Base-by-base conservation (phyloP, 2,113 vertebrate species). In the Saguinus imperator region DNA sequence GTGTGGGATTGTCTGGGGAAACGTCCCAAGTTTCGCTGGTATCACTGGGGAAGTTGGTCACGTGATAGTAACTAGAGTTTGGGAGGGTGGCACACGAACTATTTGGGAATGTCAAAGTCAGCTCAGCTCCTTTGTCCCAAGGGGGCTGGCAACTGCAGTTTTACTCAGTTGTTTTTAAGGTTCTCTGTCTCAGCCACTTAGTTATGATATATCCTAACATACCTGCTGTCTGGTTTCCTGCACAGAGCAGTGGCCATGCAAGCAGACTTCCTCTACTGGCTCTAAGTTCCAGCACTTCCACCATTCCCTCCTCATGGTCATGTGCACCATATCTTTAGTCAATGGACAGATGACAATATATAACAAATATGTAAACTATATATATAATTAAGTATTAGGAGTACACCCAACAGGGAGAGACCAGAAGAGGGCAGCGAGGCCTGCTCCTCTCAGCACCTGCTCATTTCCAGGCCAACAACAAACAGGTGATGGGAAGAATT, bases 21-120 rank as follows among this genome's bases (percentile, higher is more conserved):
- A 32, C 3, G 4, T 29, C 66, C n/a, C 9, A 6, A 16, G n/a
- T 35, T 43, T 43, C 11, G 48, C 57, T 37, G 6, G 25, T 5
- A 0, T 23, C 50, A 29, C 85, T 45, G 27, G 68, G 27, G 2
- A 79, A n/a, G 61, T 50, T 3, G 5, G 16, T 50, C 66, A 1
- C 0, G 1, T 50, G 12, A 2, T 0, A 11, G 12, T 11, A 5
- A 64, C 37, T 1, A 6, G 3, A 11, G 21, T 55, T 32, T 45
- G 68, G 48, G 25, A 16, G 48, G 72, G 48, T 0, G 3, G 13
- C 6, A 2, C 52, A 5, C 1, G 25, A 57, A 25, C 17, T n/a
- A 1, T 2, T 55, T 8, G 32, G 48, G 9, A 50, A 37, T 17
- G 21, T n/a, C 14, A 10, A 68, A 43, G 81, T 50, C 61, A 58